Evolutionary conservation across 2,888 invertebrate genomes (phyloP).

Genomic region (Plebejus anna): DNA sequence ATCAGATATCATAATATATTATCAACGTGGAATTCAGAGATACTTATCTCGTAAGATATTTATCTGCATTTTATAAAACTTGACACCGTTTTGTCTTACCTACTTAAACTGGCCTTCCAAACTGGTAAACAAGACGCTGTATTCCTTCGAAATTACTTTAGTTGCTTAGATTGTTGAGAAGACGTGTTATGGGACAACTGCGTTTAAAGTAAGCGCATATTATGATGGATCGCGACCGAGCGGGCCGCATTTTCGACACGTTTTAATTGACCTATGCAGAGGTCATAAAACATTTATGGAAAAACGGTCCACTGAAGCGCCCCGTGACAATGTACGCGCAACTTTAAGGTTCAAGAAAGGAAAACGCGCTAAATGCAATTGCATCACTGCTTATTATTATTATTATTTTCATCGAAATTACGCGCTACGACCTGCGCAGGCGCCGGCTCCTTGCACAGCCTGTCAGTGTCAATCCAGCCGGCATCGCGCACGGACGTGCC

Average conservation of each 20-base stretch:
- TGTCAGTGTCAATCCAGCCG: constrained; percentile 58
- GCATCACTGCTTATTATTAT: constrained; percentile 47
- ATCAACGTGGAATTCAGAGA: neutral
- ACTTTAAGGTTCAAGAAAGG: constrained; percentile 46
- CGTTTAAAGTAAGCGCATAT: neutral
- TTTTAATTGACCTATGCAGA: neutral
- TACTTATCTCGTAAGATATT: neutral
- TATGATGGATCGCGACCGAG: neutral
- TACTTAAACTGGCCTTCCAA: neutral
- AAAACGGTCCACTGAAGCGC: neutral
- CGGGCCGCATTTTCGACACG: neutral
- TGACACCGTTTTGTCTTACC: constrained; percentile 14
- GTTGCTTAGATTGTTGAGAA: neutral
- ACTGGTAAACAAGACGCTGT: neutral
- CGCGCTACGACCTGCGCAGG: constrained; percentile 58
- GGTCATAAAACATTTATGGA: neutral
- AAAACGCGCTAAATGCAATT: constrained; percentile 44
- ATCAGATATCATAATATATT: neutral
- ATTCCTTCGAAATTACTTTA: neutral
- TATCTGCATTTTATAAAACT: constrained; percentile 14
- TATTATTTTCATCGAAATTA: constrained; percentile 64
- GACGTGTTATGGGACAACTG: neutral
- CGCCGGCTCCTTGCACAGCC: constrained; percentile 47
- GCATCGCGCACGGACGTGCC: constrained; percentile 51
- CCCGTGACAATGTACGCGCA: neutral